Base-by-base conservation (phyloP, 2,113 vertebrate genomes). In the Poeciliopsis occidentalis region DNA sequence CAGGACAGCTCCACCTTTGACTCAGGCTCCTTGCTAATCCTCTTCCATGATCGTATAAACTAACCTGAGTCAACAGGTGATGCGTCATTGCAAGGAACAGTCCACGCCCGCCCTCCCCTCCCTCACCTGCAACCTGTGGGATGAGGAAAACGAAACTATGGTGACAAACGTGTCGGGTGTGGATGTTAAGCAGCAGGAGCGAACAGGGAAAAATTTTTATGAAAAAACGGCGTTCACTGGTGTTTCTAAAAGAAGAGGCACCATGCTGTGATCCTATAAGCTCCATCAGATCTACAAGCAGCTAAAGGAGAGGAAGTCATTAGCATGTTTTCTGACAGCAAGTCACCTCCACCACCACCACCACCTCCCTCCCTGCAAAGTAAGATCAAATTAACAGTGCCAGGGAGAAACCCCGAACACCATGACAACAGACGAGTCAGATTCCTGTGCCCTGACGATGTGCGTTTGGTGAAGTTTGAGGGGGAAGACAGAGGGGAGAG, bases 101-200 rank as follows among this genome's bases (percentile, higher is more conserved):
- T 39, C 51, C 71, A 31, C 30, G 4, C 78, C 81, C 72, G 68
- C 77, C 71, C 65, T 39, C 4, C 34, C 34, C 34, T 70, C 77
- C 39, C 39, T 41, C 39, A 3, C 12, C 12, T 75, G 65, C 63
- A 27, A 73, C 67, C 67, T 69, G 67, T 30, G 60, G 60, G 78
- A 79, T 37, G 60, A 61, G 79, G 69, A 86, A 72, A 84, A 71
- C 0, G 29, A 90, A 88, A 84, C 80, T 82, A 80, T 74, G 69
- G 81, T 75, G 73, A 87, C 65, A 54, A 54, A 75, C 73, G 24
- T 12, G 34, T 26, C 70, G 83, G 86, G 81, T 62, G 86, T 82
- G 79, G 78, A 86, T 66, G 2, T 66, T 60, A 85, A 81, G 73
- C 72, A 75, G 57, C 75, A 54, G 37, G 8, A 6, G 69, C 63